Conservation (phyloP, 2,888 invertebrate genomes). For the Conops quadrifasciatus region DNA sequence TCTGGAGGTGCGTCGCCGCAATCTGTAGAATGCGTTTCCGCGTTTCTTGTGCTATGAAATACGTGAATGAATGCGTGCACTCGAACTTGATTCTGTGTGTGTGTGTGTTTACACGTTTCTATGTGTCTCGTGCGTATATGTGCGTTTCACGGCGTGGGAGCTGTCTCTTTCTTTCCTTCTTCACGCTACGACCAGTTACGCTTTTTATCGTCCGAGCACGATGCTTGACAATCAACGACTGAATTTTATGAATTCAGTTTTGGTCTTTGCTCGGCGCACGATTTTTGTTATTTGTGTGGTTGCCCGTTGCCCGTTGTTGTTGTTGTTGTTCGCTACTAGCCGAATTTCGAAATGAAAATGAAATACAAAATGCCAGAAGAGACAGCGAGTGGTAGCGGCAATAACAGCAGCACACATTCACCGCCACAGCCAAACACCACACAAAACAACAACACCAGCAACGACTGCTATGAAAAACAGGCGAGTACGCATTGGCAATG, state of each 20-base stretch:
- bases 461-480: not conserved
- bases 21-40: too few species aligned
- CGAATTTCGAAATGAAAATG: constrained; percentile 28
- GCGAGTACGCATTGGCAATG: constrained; percentile 28
- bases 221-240: constrained; percentile 64
- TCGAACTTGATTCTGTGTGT: not conserved
- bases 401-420: not conserved
- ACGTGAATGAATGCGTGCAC: not conserved
- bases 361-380: constrained; percentile 9
- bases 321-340: constrained; percentile 10
- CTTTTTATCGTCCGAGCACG: constrained; percentile 60
- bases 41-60: not conserved
- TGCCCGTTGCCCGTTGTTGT: not conserved
- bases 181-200: constrained; percentile 38
- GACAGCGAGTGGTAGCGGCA: not conserved
- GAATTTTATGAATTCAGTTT: constrained; percentile 49
- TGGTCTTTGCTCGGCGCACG: constrained; percentile 36
- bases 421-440: not conserved
- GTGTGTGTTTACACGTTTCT: constrained; percentile 3
- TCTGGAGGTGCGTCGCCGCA: not conserved
- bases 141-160: constrained; percentile 33
- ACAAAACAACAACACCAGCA: not conserved
- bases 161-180: constrained; percentile 5
- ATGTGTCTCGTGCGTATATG: constrained; percentile 17
- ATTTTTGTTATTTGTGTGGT: constrained; percentile 11